Base-by-base conservation (phyloP, 2,888 invertebrate species). In the Caradrina clavipalpis region DNA sequence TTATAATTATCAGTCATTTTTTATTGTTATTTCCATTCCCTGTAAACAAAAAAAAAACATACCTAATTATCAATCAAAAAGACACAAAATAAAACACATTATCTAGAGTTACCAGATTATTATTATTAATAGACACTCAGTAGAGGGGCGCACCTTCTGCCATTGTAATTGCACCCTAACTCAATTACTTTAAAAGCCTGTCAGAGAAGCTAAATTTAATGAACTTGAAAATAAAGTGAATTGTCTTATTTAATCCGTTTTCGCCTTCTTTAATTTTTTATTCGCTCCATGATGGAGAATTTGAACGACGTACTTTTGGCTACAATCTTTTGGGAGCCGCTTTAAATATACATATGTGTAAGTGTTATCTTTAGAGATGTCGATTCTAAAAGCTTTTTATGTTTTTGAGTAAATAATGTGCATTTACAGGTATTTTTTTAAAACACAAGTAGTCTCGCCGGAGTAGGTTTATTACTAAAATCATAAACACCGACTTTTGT, bases 111-210 rank as follows among this genome's bases (percentile, higher is more conserved):
- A 51, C 59, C 49, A 61, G 65, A 66, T 80, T 67, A 57, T 76
- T 69, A 54, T 81, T 73, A 66, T 70, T 66, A 81, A 71, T 60
- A 73, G 78, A 69, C 62, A 78, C 72, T 63, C 61, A 73, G 54
- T 64, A 61, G 67, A 51, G 45, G 57, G 61, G 76, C 77, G 65
- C 65, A 83, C 75, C 80, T 83, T 76, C 64, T 83, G 61, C 78
- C 88, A 88, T 88, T 92, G 91, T 94, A 93, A 93, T 93, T 93
- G 90, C 91, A 89, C 90, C 90, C 88, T 92, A 92, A 95, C 89
- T 88, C 92, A 93, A 95, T 95, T 94, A 94, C 90, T 89, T 90
- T 95, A 95, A 95, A 95, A 95, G 95, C 94, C 92, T 95, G 95
- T 94, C 95, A 92, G 90, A 88, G 88, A 86, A 89, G 90, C 90